Conservation (phyloP, 1,140 invertebrate genomes). For the Pectinophora gossypiella region DNA sequence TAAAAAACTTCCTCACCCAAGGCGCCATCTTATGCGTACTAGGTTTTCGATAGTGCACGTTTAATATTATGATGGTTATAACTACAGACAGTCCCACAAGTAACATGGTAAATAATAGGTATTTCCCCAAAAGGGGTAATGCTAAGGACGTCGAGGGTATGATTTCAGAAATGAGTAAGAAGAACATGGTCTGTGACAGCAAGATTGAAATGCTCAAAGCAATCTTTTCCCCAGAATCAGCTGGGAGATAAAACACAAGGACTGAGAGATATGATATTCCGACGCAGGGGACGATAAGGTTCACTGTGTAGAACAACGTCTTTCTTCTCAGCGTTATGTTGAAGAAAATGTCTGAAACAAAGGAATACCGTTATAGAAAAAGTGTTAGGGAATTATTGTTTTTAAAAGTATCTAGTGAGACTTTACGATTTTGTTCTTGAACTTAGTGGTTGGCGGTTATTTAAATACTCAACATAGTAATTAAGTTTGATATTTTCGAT, state of each 20-base stretch:
- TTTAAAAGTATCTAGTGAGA: no score
- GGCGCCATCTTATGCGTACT: conserved; percentile 98
- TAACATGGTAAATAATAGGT: conserved; percentile 99
- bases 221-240: conserved; percentile 98
- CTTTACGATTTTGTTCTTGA: no score
- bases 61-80: conserved; percentile 97
- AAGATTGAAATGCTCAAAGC: conserved; percentile 98
- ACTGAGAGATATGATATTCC: conserved; percentile 94
- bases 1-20: conserved; percentile 93
- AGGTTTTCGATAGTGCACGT: conserved; percentile 99
- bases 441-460: no score
- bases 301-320: conserved; percentile 97
- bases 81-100: conserved; percentile 97
- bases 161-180: conserved; percentile 97
- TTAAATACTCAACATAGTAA: no score
- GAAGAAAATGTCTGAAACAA: conserved; percentile 94
- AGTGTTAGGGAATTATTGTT: no score
- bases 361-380: conserved; percentile 8
- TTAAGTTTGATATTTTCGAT: no score
- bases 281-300: conserved; percentile 95
- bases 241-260: conserved; percentile 97
- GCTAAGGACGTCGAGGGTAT: conserved; percentile 99
- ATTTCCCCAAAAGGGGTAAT: conserved; percentile 97
- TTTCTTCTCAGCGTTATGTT: conserved; percentile 97
- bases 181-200: conserved; percentile 99